A percentile compares a stretch with the other conserved stretches of the same genome.
phyloP scores from a whole-genome alignment of 2,113 vertebrate genomes.

The Setophaga coronata region DNA sequence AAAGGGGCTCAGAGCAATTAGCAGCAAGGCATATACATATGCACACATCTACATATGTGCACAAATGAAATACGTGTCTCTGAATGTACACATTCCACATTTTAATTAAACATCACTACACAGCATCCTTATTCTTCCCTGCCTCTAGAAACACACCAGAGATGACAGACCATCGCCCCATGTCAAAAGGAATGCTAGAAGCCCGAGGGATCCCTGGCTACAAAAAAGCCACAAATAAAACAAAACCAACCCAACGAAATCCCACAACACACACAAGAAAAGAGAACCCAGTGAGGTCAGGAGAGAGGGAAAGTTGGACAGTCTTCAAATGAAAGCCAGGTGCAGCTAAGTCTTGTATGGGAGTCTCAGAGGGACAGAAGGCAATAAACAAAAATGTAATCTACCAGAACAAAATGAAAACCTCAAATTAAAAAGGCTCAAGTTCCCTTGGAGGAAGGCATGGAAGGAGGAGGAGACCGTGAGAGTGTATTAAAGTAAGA shows the following conservation, averaged over 20 bases:
- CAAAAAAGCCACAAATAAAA: not conserved
- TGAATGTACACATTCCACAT: not conserved
- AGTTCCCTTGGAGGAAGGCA: not conserved
- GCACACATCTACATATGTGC: not conserved
- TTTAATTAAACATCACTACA: not conserved
- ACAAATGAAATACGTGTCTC: not conserved
- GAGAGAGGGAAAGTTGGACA: constrained; percentile 4
- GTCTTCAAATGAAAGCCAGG: constrained; percentile 48
- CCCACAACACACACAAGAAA: not conserved
- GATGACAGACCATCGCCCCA: not conserved
- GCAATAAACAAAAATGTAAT: constrained; percentile 46
- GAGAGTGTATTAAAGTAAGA: not conserved
- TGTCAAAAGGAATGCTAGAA: not conserved
- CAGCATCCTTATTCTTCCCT: not conserved
- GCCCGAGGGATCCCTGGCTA: not conserved
- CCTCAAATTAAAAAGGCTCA: constrained; percentile 11
- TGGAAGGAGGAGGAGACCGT: not conserved
- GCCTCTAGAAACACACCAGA: not conserved
- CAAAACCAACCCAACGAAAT: not conserved
- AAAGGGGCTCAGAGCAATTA: constrained; percentile 54
- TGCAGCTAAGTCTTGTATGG: constrained; percentile 27
- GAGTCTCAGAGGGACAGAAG: constrained; percentile 45
- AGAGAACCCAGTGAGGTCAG: not conserved
- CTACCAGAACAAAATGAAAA: constrained; percentile 48
- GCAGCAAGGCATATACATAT: not conserved